Base-by-base conservation (phyloP, 1,140 invertebrate species). In the Palaemon carinicauda region DNA sequence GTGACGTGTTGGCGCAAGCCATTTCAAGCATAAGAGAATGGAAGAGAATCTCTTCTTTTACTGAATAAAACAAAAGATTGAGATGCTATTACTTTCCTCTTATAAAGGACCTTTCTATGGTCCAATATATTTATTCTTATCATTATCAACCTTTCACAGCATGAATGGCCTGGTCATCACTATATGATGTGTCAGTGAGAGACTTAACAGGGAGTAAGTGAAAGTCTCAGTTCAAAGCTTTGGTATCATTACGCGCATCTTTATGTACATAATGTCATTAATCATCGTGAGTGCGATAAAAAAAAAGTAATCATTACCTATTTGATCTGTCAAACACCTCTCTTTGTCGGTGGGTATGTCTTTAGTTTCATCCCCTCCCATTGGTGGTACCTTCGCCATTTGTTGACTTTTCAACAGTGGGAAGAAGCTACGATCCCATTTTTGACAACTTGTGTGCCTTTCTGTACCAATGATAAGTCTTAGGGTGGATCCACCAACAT, bases 391-490 rank as follows among this genome's bases (percentile, higher is more conserved):
- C 78, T 80, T 80, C 53, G 53, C 78, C 78, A 80, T 80, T 80
- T 80, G 78, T 80, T 24, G 24, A 73, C 24, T 73, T 29, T n/a
- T 73, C 80, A 82, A 82, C 80, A 31, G 54, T 82, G 80, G 80
- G 80, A 73, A 24, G 80, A 73, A 24, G 74, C 60, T 69, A 69
- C 60, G n/a, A 82, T 71, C 80, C 80, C 60, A 86, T 86, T 86
- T 86, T 86, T 86, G 83, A 86, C 83, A 86, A 86, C 83, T 86
- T 86, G 83, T 86, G 83, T 86, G 83, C 83, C 83, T 86, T 86
- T 86, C 83, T 71, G 83, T 86, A 86, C 77, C 80, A 71, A 80
- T 86, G 80, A 79, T 53, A 86, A 60, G 78, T 80, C 83, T 65
- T 78, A 41, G 29, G 60, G 65, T 69, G 65, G 83, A 75, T 73